Conservation (phyloP, 2,888 invertebrate genomes). For the Dolomedes plantarius region DNA sequence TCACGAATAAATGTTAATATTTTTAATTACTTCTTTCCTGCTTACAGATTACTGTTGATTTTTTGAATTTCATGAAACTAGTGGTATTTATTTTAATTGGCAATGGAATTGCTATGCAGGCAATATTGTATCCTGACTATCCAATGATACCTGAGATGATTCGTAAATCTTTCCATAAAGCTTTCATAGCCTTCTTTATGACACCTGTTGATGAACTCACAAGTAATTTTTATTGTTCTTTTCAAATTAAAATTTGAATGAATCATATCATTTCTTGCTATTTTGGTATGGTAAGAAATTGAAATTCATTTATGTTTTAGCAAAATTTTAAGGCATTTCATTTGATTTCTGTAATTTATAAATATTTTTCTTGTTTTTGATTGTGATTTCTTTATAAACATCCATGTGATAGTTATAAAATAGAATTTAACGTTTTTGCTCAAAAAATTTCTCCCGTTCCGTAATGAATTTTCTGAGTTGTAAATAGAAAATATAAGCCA, state of each 20-base stretch:
- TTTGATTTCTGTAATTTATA: too few relatives aligned
- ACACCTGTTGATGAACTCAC: conserved; percentile 76
- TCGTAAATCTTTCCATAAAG: conserved; percentile 76
- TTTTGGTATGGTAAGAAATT: neutral
- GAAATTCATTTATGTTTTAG: neutral
- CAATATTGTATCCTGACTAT: conserved; percentile 78
- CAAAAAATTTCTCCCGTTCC: too few relatives aligned
- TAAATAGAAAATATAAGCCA: too few relatives aligned
- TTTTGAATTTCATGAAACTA: conserved; percentile 76
- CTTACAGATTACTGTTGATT: conserved; percentile 74
- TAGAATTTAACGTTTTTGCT: too few relatives aligned
- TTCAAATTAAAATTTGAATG: neutral
- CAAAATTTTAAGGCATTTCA: too few relatives aligned
- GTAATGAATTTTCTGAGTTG: too few relatives aligned
- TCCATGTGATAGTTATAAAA: too few relatives aligned
- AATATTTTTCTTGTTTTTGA: too few relatives aligned
- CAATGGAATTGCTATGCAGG: conserved; percentile 77
- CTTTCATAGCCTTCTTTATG: conserved; percentile 77
- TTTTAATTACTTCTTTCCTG: too few relatives aligned
- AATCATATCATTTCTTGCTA: too few relatives aligned
- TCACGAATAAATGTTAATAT: too few relatives aligned
- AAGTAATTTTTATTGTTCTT: conserved; percentile 48
- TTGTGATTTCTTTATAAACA: too few relatives aligned
- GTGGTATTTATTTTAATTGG: conserved; percentile 76
- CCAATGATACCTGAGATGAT: conserved; percentile 75